Evolutionary conservation across 2,113 vertebrate species (phyloP).

Genomic region (Oreochromis spilurus): DNA sequence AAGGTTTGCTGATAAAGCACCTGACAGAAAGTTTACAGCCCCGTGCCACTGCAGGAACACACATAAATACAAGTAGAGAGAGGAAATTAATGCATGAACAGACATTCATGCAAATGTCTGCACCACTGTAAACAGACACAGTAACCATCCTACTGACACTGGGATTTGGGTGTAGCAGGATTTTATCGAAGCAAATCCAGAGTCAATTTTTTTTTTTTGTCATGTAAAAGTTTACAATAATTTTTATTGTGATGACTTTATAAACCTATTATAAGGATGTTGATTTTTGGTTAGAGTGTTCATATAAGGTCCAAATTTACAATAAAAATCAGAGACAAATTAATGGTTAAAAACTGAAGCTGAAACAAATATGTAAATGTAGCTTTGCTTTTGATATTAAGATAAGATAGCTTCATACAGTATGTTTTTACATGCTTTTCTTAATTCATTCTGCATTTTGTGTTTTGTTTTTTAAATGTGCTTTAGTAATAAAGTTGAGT

Average conservation of each 20-base stretch:
- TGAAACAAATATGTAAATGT: not conserved
- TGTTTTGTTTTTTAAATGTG: not conserved
- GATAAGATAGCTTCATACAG: not conserved
- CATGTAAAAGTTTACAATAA: not conserved
- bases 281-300: not conserved
- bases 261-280: not conserved
- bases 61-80: not conserved
- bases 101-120: not conserved
- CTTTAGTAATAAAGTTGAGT: not conserved
- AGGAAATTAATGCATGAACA: not conserved
- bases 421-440: not conserved
- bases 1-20: slow-evolving; percentile 24
- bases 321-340: not conserved
- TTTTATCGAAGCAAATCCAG: not conserved
- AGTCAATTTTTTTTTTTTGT: not conserved
- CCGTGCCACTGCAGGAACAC: not conserved
- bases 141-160: not conserved
- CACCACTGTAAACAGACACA: not conserved
- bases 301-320: not conserved
- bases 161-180: not conserved
- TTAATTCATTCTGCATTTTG: not conserved
- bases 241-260: not conserved
- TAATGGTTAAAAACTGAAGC: not conserved
- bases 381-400: not conserved
- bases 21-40: not conserved